phyloP scores from a whole-genome alignment of 2,113 vertebrate genomes.

The Bubo scandiacus region DNA sequence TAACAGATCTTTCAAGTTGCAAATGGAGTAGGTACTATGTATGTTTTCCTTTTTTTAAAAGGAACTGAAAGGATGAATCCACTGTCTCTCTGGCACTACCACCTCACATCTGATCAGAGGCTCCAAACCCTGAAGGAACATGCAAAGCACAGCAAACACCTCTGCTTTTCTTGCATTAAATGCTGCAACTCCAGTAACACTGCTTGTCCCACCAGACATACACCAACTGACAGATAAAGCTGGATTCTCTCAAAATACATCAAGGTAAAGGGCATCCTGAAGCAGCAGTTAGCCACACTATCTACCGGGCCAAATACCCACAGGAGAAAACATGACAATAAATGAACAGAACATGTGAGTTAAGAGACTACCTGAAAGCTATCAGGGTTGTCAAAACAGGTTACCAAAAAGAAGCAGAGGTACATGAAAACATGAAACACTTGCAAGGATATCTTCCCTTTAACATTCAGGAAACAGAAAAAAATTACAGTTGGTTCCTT shows the following conservation, averaged over 20 bases:
- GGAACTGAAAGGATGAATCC: neutral
- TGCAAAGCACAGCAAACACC: neutral
- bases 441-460: neutral
- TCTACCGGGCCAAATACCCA: neutral
- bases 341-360: accelerated
- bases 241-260: neutral
- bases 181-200: neutral
- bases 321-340: neutral
- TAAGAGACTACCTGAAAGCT: neutral
- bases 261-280: neutral
- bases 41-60: neutral
- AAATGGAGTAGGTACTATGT: neutral
- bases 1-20: neutral
- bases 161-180: neutral
- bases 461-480: neutral
- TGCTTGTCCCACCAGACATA: neutral
- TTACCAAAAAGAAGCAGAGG: neutral
- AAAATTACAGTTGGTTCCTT: neutral
- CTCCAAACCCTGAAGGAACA: neutral
- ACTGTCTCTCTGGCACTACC: neutral
- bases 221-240: neutral
- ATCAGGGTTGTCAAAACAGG: neutral
- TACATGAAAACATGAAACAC: neutral
- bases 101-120: neutral
- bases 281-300: neutral